Percentiles rank a stretch among this genome's conserved stretches.
These are phyloP conservation scores for Augiades crinisus DNA, from an alignment of 2,888 invertebrate genomes.

Conservation along the genomic window DNA sequence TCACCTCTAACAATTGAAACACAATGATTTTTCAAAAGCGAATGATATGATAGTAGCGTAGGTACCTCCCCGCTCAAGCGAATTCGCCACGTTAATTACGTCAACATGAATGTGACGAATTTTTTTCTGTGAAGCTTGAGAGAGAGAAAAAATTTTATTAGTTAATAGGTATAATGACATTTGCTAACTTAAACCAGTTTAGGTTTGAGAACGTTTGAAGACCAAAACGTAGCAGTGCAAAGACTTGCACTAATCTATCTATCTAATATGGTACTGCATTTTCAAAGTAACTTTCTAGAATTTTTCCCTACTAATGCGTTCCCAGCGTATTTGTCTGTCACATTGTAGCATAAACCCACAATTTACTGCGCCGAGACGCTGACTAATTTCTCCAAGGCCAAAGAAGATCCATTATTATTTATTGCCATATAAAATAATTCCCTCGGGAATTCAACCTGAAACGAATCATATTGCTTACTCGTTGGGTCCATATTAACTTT, in stretches of 20 bases:
- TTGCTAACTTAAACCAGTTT: too few species aligned
- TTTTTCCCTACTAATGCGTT: constrained; percentile 16
- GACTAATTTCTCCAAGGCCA: constrained; percentile 77
- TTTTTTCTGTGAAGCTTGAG: too few species aligned
- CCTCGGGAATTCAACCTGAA: constrained; percentile 36
- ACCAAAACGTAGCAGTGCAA: background rate
- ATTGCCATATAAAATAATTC: constrained; percentile 66
- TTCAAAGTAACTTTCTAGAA: constrained; percentile 9
- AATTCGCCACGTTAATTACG: too few species aligned
- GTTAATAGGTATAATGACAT: too few species aligned
- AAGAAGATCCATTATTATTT: constrained; percentile 77
- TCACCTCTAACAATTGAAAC: too few species aligned
- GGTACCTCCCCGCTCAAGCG: too few species aligned
- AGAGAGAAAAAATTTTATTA: too few species aligned
- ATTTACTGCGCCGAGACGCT: constrained; percentile 51
- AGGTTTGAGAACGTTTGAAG: too few species aligned
- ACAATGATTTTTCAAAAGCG: too few species aligned
- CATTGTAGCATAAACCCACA: constrained; percentile 36
- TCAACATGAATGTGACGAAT: too few species aligned
- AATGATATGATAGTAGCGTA: too few species aligned
- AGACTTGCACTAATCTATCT: too few species aligned
- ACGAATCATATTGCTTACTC: constrained; percentile 41
- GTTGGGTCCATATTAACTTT: constrained; percentile 43
- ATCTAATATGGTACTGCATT: background rate
- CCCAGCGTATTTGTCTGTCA: constrained; percentile 23